These are phyloP conservation scores for Chionodraco myersi DNA, from an alignment of 2,113 vertebrate genomes.

Conservation along the genomic window DNA sequence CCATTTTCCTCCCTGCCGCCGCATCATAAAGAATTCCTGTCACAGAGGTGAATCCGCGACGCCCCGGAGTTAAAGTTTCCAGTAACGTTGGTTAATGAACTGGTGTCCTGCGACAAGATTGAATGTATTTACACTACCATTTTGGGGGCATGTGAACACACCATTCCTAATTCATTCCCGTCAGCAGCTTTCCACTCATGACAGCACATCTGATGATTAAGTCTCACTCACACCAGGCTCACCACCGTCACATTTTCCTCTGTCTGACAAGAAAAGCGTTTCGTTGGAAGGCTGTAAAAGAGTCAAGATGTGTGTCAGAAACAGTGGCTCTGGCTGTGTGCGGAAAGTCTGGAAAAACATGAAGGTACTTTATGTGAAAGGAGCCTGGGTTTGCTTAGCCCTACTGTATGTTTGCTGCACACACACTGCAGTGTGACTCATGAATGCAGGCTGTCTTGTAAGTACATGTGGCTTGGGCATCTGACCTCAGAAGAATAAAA, in stretches of 20 bases:
- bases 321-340: constrained; percentile 44
- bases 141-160: constrained; percentile 36
- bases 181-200: constrained; percentile 11
- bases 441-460: constrained; percentile 39
- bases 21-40: constrained; percentile 23
- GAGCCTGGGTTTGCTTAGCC: constrained; percentile 46
- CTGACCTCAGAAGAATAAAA: constrained; percentile 16
- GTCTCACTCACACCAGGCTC: constrained; percentile 13
- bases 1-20: background rate
- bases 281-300: constrained; percentile 30
- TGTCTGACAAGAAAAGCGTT: constrained; percentile 11
- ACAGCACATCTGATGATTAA: background rate
- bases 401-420: constrained; percentile 45
- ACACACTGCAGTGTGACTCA: constrained; percentile 29
- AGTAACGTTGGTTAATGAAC: constrained; percentile 38
- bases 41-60: background rate
- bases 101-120: constrained; percentile 32
- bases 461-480: constrained; percentile 5
- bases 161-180: background rate
- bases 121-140: constrained; percentile 55
- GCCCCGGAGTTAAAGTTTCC: constrained; percentile 20
- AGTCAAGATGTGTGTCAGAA: constrained; percentile 58
- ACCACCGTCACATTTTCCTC: constrained; percentile 18
- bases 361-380: constrained; percentile 17
- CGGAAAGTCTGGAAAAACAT: constrained; percentile 52